Evolutionary conservation across 2,888 invertebrate species (phyloP).

Genomic region (Tachina grossa): DNA sequence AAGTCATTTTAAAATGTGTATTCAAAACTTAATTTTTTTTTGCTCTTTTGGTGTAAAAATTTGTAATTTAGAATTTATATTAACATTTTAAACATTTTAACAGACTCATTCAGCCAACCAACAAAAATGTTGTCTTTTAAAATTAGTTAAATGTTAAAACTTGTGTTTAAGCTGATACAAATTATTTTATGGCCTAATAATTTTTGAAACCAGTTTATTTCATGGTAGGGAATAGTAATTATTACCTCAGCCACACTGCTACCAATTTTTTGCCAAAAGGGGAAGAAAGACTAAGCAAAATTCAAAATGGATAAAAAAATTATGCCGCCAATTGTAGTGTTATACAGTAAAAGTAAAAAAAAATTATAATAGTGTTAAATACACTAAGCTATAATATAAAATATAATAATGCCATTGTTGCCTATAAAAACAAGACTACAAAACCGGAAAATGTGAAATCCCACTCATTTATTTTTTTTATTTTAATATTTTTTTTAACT

Average conservation of each 20-base stretch:
- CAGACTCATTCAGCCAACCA: background rate
- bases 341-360: conserved; percentile 5
- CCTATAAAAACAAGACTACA: no score
- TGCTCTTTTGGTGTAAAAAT: background rate
- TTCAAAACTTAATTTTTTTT: background rate
- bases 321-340: background rate
- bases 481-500: background rate
- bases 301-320: background rate
- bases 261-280: background rate
- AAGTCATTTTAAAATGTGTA: background rate
- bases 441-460: no score
- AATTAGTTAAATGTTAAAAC: conserved; percentile 34
- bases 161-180: conserved; percentile 1
- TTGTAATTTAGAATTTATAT: background rate
- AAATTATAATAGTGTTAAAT: background rate
- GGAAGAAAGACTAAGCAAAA: conserved; percentile 21
- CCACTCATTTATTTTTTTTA: no score
- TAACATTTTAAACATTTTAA: background rate
- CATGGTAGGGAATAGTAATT: conserved; percentile 48
- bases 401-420: background rate
- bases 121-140: conserved; percentile 18
- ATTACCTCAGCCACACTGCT: conserved; percentile 28
- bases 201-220: conserved; percentile 34
- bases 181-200: conserved; percentile 69
- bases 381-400: background rate